Percentiles rank a stretch among this genome's conserved stretches.
phyloP scores from a whole-genome alignment of 1,140 invertebrate genomes.

The Rhagoletis pomonella region DNA sequence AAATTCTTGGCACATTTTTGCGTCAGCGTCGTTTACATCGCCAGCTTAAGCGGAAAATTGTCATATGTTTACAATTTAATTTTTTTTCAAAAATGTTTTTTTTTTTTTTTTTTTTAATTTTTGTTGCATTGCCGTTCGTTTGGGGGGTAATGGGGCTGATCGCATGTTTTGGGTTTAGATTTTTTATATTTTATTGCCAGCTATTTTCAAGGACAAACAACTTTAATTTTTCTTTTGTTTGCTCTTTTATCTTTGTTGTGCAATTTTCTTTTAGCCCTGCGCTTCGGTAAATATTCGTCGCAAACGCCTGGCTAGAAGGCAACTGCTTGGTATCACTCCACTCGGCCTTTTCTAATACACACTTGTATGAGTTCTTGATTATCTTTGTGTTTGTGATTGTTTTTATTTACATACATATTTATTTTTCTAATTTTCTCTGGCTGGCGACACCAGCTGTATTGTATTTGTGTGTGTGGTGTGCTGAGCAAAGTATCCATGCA shows the following conservation, averaged over 20 bases:
- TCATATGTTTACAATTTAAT: constrained; percentile 31
- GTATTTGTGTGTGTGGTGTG: too few relatives aligned
- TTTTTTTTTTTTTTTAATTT: not conserved
- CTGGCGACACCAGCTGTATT: too few relatives aligned
- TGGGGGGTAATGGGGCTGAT: not conserved
- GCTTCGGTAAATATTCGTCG: not conserved
- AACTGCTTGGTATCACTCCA: not conserved
- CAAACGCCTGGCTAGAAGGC: not conserved
- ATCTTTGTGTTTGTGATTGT: too few relatives aligned
- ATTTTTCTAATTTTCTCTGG: too few relatives aligned
- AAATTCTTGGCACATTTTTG: not conserved
- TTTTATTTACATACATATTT: too few relatives aligned
- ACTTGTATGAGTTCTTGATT: too few relatives aligned
- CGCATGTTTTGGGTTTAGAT: not conserved
- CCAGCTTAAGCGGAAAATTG: constrained; percentile 13
- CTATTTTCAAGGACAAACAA: constrained; percentile 15
- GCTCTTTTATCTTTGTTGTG: not conserved
- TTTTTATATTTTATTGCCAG: not conserved
- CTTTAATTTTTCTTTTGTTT: not conserved
- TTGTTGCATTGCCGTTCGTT: not conserved
- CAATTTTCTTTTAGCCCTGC: not conserved
- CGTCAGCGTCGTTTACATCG: not conserved
- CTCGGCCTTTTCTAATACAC: not conserved
- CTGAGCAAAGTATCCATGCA: too few relatives aligned
- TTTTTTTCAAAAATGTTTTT: not conserved